phyloP scores from a whole-genome alignment of 2,888 invertebrate genomes.

The Amaurobius ferox region DNA sequence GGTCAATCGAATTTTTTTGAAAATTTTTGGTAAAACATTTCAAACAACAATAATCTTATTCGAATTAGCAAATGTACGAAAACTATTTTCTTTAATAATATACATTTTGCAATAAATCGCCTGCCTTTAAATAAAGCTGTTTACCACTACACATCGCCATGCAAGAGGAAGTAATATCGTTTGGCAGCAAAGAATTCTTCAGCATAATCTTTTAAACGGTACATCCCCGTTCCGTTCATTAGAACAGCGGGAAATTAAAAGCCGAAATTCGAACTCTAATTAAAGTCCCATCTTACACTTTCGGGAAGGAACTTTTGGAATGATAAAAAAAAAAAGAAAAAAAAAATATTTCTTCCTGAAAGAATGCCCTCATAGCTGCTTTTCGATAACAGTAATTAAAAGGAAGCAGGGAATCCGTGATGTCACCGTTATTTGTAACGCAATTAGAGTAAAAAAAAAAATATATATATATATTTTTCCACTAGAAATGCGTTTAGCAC shows the following conservation, averaged over 20 bases:
- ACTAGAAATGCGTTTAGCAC: no score
- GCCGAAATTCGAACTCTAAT: not conserved
- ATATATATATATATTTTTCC: not conserved
- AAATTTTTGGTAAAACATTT: no score
- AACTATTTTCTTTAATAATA: no score
- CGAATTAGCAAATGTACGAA: no score
- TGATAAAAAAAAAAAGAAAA: not conserved
- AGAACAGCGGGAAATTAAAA: constrained; percentile 2
- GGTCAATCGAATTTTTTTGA: no score
- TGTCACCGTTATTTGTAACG: constrained; percentile 21
- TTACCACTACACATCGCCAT: no score
- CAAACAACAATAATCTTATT: no score
- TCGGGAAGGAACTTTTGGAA: not conserved
- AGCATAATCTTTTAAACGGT: not conserved
- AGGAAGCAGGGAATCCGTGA: constrained; percentile 9
- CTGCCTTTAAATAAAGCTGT: no score
- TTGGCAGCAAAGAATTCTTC: not conserved
- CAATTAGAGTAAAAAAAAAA: no score
- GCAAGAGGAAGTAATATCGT: no score
- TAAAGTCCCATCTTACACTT: not conserved
- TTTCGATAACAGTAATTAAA: not conserved
- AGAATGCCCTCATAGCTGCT: not conserved
- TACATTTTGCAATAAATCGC: no score
- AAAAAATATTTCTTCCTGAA: not conserved
- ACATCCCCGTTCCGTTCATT: not conserved